These are phyloP conservation scores for Tilapia sparmanii DNA, from an alignment of 2,113 vertebrate species.

Conservation along the genomic window DNA sequence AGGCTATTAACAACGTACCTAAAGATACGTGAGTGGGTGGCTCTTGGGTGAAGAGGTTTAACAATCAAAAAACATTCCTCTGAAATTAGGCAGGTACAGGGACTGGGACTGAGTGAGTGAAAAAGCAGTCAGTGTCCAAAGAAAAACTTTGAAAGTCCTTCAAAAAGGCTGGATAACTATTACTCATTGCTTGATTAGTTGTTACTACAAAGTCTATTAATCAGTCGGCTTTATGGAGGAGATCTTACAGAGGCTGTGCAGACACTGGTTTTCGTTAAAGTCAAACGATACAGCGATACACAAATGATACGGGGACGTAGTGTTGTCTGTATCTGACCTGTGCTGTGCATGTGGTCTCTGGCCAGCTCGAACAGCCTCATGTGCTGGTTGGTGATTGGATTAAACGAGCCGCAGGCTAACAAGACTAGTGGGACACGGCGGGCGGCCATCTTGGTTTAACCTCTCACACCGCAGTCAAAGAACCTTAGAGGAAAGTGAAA, in stretches of 20 bases:
- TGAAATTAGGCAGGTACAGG: background rate
- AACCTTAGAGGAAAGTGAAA: background rate
- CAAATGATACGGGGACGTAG: background rate
- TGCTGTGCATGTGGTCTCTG: constrained; percentile 85
- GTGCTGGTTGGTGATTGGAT: constrained; percentile 92
- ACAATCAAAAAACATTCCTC: background rate
- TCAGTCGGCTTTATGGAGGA: background rate
- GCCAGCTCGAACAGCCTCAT: constrained; percentile 90
- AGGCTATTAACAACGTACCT: background rate
- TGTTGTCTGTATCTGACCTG: constrained; percentile 70
- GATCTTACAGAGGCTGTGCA: background rate
- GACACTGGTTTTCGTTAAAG: background rate
- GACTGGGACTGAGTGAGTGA: background rate
- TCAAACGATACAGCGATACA: background rate
- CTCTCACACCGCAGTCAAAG: constrained; percentile 24
- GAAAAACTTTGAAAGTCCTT: background rate
- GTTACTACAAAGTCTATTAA: background rate
- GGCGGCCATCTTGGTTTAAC: constrained; percentile 65
- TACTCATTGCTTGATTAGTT: background rate
- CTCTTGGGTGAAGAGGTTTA: background rate
- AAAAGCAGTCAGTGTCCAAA: background rate
- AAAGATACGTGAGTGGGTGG: background rate
- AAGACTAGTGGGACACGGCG: constrained; percentile 80
- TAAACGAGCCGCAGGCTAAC: constrained; percentile 88
- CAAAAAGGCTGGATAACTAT: background rate